phyloP scores from a whole-genome alignment of 2,888 invertebrate species.

The Thelaira solivaga region DNA sequence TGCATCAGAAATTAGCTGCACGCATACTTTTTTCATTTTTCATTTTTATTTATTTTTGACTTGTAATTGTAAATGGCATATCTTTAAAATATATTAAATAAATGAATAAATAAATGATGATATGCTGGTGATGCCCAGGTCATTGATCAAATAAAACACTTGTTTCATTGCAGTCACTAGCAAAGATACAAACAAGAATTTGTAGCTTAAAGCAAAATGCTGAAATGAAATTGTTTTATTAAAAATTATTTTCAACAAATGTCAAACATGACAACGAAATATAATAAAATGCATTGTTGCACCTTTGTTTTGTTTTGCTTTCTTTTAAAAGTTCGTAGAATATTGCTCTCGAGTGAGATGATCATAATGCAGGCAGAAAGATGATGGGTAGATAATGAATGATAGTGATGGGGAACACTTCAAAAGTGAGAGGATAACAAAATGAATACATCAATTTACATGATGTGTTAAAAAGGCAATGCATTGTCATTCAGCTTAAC shows the following conservation, averaged over 20 bases:
- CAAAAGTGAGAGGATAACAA: slow-evolving; percentile 41
- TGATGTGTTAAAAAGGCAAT: slow-evolving; percentile 62
- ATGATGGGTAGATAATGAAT: slow-evolving; percentile 30
- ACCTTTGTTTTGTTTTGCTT: slow-evolving; percentile 38
- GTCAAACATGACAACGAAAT: slow-evolving; percentile 32
- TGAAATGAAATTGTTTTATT: slow-evolving; percentile 34
- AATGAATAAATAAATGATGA: slow-evolving; percentile 41
- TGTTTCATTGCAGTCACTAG: slow-evolving; percentile 44
- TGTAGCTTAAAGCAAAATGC: slow-evolving; percentile 35
- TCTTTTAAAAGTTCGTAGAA: slow-evolving; percentile 29
- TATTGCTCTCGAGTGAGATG: slow-evolving; percentile 7
- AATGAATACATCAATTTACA: slow-evolving; percentile 63
- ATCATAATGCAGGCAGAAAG: slow-evolving; percentile 27
- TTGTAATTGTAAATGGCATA: slow-evolving; percentile 25
- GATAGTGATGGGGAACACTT: slow-evolving; percentile 43
- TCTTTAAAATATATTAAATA: slow-evolving; percentile 11
- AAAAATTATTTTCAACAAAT: slow-evolving; percentile 50
- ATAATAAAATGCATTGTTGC: slow-evolving; percentile 52
- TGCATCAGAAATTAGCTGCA: slow-evolving; percentile 60
- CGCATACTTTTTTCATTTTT: slow-evolving; percentile 22
- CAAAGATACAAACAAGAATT: slow-evolving; percentile 3
- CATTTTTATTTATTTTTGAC: too few relatives aligned
- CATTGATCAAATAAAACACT: slow-evolving; percentile 60
- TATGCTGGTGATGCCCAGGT: slow-evolving; percentile 52
- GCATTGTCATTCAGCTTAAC: slow-evolving; percentile 52